Evolutionary conservation across 2,888 invertebrate genomes (phyloP).

Genomic region (Orgyia antiqua): DNA sequence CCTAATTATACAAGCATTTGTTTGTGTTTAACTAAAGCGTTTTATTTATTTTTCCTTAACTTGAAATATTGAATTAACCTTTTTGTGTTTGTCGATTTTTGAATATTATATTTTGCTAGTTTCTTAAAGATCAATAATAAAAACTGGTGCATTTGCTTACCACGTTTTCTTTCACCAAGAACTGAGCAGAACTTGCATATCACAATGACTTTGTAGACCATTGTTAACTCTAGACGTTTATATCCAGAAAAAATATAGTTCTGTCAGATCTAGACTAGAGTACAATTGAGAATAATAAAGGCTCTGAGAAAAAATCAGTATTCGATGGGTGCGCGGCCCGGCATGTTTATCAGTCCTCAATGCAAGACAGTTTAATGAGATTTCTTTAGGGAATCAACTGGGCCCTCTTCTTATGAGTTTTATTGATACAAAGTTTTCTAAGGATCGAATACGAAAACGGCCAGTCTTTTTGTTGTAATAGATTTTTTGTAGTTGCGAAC

Average conservation of each 20-base stretch:
- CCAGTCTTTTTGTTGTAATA: slow-evolving; percentile 18
- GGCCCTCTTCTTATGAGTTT: slow-evolving; percentile 22
- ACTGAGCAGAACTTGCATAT: not conserved
- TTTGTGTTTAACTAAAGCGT: too few relatives aligned
- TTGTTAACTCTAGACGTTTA: too few relatives aligned
- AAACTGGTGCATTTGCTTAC: not conserved
- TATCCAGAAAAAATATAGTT: too few relatives aligned
- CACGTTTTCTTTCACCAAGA: not conserved
- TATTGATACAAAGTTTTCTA: slow-evolving; percentile 22
- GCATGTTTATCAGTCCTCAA: slow-evolving; percentile 51
- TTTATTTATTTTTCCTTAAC: slow-evolving; percentile 1
- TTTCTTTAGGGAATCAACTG: slow-evolving; percentile 55
- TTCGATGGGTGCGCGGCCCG: slow-evolving; percentile 31
- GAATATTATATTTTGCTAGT: not conserved
- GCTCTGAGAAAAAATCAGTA: too few relatives aligned
- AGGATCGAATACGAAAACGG: slow-evolving; percentile 20
- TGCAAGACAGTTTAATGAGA: slow-evolving; percentile 62
- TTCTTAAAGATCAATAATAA: not conserved
- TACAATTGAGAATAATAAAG: too few relatives aligned
- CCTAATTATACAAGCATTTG: slow-evolving; percentile 24
- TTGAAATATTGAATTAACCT: too few relatives aligned
- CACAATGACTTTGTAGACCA: too few relatives aligned
- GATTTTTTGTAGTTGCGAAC: too few relatives aligned
- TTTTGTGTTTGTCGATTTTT: too few relatives aligned
- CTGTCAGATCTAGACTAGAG: too few relatives aligned